Percentiles rank a stretch among this genome's conserved stretches.
These are phyloP conservation scores for Eupelmus urozonus DNA, from an alignment of 2,888 invertebrate genomes.

Conservation along the genomic window DNA sequence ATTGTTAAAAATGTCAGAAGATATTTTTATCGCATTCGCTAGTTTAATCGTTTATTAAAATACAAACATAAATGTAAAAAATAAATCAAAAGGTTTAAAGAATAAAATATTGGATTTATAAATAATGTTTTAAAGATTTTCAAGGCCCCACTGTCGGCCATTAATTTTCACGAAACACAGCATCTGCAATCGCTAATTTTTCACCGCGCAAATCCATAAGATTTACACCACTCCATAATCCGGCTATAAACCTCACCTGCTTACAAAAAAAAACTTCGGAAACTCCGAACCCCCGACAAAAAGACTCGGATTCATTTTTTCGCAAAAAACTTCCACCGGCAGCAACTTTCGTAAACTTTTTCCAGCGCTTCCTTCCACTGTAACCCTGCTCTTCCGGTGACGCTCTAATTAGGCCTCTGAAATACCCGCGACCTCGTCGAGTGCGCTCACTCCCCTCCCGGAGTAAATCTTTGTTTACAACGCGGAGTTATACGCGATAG, in stretches of 20 bases:
- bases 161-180: too few species aligned
- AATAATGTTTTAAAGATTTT: too few species aligned
- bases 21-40: too few species aligned
- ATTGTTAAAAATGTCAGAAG: too few species aligned
- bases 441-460: constrained; percentile 61
- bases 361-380: background rate
- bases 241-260: background rate
- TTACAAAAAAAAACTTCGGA: background rate
- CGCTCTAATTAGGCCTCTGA: constrained; percentile 68
- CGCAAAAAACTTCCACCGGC: background rate
- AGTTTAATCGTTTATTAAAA: too few species aligned
- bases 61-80: too few species aligned
- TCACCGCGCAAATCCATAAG: too few species aligned
- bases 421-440: constrained; percentile 60
- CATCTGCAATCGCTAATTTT: background rate
- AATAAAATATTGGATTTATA: too few species aligned
- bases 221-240: too few species aligned
- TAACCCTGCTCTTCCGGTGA: background rate
- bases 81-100: too few species aligned
- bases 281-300: background rate
- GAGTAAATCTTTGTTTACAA: constrained; percentile 57
- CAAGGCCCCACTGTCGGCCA: too few species aligned
- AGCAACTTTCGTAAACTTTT: too few species aligned
- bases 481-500: constrained; percentile 10
- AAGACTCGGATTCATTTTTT: background rate